These are phyloP conservation scores for Trichonephila inaurata DNA, from an alignment of 1,140 invertebrate genomes.

Conservation along the genomic window DNA sequence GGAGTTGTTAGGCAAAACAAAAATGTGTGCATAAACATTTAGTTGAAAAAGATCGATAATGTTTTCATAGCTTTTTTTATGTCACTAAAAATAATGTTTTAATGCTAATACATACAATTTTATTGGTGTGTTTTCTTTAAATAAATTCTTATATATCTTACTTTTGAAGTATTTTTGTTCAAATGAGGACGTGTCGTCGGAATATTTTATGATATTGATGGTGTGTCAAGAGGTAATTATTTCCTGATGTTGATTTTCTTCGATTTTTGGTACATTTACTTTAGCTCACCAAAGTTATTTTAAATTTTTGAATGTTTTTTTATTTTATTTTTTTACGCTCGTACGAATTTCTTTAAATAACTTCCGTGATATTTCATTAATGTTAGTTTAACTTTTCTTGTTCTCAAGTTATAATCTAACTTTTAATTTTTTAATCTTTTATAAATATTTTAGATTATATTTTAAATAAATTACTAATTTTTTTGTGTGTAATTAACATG, in stretches of 20 bases:
- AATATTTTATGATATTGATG: not conserved
- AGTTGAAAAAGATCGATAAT: not conserved
- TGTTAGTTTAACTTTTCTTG: not conserved
- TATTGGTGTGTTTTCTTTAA: not conserved
- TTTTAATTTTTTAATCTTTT: not conserved
- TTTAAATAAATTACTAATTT: too few relatives aligned
- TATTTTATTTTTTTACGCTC: too few relatives aligned
- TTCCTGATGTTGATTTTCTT: not conserved
- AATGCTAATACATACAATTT: not conserved
- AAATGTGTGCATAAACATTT: not conserved
- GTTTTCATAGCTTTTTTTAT: not conserved
- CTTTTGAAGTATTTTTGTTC: not conserved
- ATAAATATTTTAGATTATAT: too few relatives aligned
- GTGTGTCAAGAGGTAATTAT: not conserved
- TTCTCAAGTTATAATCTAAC: not conserved
- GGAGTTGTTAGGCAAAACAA: not conserved
- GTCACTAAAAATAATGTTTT: not conserved
- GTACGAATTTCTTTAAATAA: not conserved
- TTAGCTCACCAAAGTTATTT: too few relatives aligned
- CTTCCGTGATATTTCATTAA: not conserved
- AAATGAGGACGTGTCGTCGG: conserved; percentile 24
- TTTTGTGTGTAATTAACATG: too few relatives aligned
- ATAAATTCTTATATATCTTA: not conserved
- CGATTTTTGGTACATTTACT: not conserved
- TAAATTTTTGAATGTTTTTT: not conserved